Evolutionary conservation across 2,888 invertebrate species (phyloP), one percentile per base, ranked within the genome.

Genomic region (Vannuccia rotundouncinata): DNA sequence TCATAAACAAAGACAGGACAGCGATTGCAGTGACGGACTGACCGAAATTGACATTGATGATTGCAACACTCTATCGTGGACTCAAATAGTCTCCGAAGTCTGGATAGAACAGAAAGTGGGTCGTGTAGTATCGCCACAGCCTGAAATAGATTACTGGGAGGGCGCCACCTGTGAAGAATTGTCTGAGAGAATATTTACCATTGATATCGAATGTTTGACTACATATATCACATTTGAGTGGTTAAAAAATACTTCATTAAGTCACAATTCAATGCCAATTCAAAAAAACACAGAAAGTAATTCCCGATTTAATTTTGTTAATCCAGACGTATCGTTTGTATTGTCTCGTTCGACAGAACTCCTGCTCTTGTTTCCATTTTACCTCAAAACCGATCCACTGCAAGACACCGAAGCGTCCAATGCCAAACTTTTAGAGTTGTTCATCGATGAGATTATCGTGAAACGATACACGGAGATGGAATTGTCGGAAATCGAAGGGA

Each of bases 11-110:
- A 25, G 5, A 2, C 77, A 45, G 1, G 2, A 77, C 2, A 66
- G n/a, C 1, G 45, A 45, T 5, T 45, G 45, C 17, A 45, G 45
- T 45, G 45, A 45, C 5, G 45, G 45, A 10, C 45, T 10, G 45
- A 45, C 5, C 17, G 45, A 45, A 10, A 10, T 45, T 45, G 45
- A 45, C 45, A 10, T 45, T 45, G 45, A 45, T 10, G 31, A 77
- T 22, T n/a, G 17, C 1, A 2, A 1, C 1, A 22, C 25, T n/a
- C 74, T 73, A 5, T 73, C 74, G n/a, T 5, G 74, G 10, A 73
- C 74, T 5, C 45, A 78, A 78, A 29, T 80, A n/a, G 22, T 79
- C 13, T 31, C 90, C 31, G 90, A 91, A 0, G 86, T 91, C 13
- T 91, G 79, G 30, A 80, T 80, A n/a, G 80, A 80, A 59, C n/a